Evolutionary conservation across 2,797 vertebrate species (phyloP).

Genomic region (Lithobates pipiens): DNA sequence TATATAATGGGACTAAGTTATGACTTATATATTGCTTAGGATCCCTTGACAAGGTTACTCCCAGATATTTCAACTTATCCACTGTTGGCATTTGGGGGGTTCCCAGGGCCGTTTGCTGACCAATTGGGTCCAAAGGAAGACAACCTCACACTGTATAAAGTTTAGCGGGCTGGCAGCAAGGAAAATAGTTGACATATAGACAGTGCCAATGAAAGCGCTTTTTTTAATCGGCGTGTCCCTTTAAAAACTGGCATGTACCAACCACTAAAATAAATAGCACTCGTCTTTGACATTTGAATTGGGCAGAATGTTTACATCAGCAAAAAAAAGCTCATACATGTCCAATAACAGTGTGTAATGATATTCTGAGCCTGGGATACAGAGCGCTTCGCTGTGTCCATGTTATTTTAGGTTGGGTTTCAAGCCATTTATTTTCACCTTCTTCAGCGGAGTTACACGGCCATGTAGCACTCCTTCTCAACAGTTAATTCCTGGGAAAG

Average conservation of each 20-base stretch:
- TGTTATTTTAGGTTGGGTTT: constrained; percentile 13
- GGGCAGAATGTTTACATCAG: neutral
- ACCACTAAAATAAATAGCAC: neutral
- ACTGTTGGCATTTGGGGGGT: no score
- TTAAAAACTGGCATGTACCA: neutral
- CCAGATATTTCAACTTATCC: no score
- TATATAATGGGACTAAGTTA: no score
- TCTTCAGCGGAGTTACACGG: neutral
- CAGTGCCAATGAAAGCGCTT: no score
- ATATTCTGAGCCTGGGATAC: neutral
- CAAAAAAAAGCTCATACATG: neutral
- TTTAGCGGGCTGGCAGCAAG: no score
- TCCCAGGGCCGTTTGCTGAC: no score
- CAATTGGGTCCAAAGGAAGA: no score
- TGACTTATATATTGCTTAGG: no score
- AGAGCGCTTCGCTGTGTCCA: neutral
- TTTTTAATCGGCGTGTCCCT: no score
- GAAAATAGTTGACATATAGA: no score
- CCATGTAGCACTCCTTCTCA: neutral
- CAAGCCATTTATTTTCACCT: neutral
- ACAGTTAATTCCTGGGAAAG: neutral
- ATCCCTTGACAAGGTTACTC: no score
- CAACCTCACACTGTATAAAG: no score
- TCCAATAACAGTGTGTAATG: neutral
- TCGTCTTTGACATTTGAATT: neutral